phyloP scores from a whole-genome alignment of 2,797 vertebrate species.

The Labroides dimidiatus region DNA sequence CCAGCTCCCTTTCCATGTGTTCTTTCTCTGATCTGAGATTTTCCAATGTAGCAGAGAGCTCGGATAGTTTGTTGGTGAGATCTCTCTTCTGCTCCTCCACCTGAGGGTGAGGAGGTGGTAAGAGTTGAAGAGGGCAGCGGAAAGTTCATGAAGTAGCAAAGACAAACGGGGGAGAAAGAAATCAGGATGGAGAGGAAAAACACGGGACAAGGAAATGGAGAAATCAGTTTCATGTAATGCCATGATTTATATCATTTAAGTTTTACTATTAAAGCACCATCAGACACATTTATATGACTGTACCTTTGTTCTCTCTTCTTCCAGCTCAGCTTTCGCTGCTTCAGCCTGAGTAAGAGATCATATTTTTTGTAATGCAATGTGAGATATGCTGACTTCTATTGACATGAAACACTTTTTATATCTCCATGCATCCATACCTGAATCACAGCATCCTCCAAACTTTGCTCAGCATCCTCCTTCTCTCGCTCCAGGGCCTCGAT shows the following conservation, averaged over 20 bases:
- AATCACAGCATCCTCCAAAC: conserved; percentile 88
- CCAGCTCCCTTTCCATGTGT: conserved; percentile 79
- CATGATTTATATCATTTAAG: not conserved
- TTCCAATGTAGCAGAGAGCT: conserved; percentile 72
- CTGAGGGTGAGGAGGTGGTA: conserved; percentile 30
- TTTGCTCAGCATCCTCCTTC: conserved; percentile 86
- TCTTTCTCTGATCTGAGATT: conserved; percentile 82
- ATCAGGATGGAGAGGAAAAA: too few relatives aligned
- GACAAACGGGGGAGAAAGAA: too few relatives aligned
- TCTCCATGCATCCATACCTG: conserved; percentile 67
- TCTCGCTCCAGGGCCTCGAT: conserved; percentile 90
- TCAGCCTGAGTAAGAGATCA: conserved; percentile 72
- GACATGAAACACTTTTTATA: not conserved
- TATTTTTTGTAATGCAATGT: not conserved
- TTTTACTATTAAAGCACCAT: conserved; percentile 2
- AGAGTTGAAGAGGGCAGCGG: not conserved
- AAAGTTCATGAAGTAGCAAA: not conserved
- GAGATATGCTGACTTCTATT: not conserved
- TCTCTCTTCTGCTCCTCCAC: conserved; percentile 77
- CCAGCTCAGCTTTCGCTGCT: conserved; percentile 84
- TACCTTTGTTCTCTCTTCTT: conserved; percentile 81
- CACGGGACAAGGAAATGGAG: too few relatives aligned
- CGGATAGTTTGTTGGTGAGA: conserved; percentile 66
- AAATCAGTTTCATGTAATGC: conserved; percentile 4
- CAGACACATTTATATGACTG: not conserved